A percentile compares a stretch with the other conserved stretches of the same genome.
phyloP scores from a whole-genome alignment of 2,888 invertebrate species.

The Carterocephalus palaemon region DNA sequence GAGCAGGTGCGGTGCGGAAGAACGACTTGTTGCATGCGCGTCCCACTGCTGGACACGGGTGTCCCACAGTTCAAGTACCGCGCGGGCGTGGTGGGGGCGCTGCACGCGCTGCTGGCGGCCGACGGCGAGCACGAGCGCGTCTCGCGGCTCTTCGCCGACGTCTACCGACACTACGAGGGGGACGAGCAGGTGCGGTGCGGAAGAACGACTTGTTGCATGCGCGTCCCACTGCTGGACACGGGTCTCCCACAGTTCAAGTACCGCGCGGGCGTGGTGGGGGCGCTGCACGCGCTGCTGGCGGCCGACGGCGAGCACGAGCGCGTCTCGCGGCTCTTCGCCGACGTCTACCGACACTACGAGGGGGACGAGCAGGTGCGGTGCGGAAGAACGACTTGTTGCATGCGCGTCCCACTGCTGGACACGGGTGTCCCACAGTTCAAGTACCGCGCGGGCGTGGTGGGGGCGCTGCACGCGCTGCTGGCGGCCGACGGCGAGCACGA shows the following conservation, averaged over 20 bases:
- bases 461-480: too few relatives aligned
- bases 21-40: too few relatives aligned
- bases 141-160: slow-evolving; percentile 86
- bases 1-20: slow-evolving; percentile 82
- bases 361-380: slow-evolving; percentile 86
- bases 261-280: slow-evolving; percentile 89
- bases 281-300: slow-evolving; percentile 89
- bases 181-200: slow-evolving; percentile 85
- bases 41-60: too few relatives aligned
- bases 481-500: too few relatives aligned
- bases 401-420: too few relatives aligned
- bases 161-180: slow-evolving; percentile 91
- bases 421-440: too few relatives aligned
- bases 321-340: slow-evolving; percentile 87
- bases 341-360: slow-evolving; percentile 92
- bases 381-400: too few relatives aligned
- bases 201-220: too few relatives aligned
- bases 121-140: slow-evolving; percentile 88
- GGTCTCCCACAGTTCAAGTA: slow-evolving; percentile 84
- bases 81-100: slow-evolving; percentile 89
- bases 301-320: slow-evolving; percentile 87
- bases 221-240: too few relatives aligned
- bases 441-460: too few relatives aligned
- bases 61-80: slow-evolving; percentile 84
- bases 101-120: slow-evolving; percentile 90